phyloP scores from a whole-genome alignment of 2,888 invertebrate species.

The Rhagophthalmus giganteus region DNA sequence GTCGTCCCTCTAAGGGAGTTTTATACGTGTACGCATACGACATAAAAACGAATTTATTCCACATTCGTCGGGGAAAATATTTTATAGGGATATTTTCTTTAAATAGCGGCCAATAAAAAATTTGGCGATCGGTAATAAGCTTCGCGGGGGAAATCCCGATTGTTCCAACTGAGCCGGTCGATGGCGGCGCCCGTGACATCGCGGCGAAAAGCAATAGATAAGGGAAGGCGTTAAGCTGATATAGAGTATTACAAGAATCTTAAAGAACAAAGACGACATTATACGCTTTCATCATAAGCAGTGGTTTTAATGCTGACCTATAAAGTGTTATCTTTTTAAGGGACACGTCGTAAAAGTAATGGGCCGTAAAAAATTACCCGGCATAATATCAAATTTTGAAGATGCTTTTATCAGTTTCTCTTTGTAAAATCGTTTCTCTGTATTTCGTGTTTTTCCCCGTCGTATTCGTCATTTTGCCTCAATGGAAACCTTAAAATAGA shows the following conservation, averaged over 20 bases:
- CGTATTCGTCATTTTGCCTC: too few relatives aligned
- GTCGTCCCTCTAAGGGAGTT: too few relatives aligned
- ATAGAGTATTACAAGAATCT: conserved; percentile 15
- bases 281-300: conserved; percentile 23
- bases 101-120: conserved; percentile 23
- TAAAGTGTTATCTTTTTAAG: conserved; percentile 28
- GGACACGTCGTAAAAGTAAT: conserved; percentile 27
- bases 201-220: conserved; percentile 15
- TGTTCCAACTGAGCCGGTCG: conserved; percentile 15
- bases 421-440: conserved; percentile 1
- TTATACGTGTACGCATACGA: too few relatives aligned
- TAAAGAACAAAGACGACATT: conserved; percentile 21
- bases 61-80: background rate
- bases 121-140: conserved; percentile 21
- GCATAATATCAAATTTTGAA: conserved; percentile 25
- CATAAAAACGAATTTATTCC: too few relatives aligned
- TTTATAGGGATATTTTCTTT: conserved; percentile 11
- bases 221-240: conserved; percentile 13
- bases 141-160: conserved; percentile 17
- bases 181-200: conserved; percentile 16
- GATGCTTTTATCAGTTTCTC: conserved; percentile 26
- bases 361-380: conserved; percentile 26
- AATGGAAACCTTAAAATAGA: too few relatives aligned
- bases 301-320: conserved; percentile 23
- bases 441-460: conserved; percentile 1